These are phyloP conservation scores for Hylomyscus alleni DNA, from an alignment of 2,797 vertebrate genomes.

Conservation along the genomic window DNA sequence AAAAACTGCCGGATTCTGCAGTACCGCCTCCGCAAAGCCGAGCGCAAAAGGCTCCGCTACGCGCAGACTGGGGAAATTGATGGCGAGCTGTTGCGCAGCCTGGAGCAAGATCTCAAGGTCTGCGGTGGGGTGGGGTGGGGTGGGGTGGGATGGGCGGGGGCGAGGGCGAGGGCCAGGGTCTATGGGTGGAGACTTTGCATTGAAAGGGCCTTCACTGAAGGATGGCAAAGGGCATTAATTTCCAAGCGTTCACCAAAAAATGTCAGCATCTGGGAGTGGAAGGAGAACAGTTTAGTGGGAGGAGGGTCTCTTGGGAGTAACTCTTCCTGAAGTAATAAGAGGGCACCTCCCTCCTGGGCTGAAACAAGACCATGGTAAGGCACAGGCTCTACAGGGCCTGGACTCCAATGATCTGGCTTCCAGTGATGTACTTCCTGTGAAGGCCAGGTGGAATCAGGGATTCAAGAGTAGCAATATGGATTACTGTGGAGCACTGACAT, in stretches of 20 bases:
- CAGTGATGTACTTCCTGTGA: background rate
- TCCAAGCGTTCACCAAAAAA: background rate
- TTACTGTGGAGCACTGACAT: background rate
- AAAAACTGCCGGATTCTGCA: slow-evolving; percentile 99
- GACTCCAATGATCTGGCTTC: background rate
- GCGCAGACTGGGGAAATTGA: slow-evolving; percentile 97
- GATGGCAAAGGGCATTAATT: background rate
- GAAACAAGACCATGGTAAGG: slow-evolving; percentile 36
- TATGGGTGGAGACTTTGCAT: background rate
- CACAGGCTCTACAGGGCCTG: background rate
- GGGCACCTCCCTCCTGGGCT: background rate
- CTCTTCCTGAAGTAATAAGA: background rate
- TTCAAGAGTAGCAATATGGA: background rate
- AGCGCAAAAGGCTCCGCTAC: slow-evolving; percentile 96
- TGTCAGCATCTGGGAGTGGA: background rate
- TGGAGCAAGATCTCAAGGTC: slow-evolving; percentile 99
- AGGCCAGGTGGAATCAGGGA: background rate
- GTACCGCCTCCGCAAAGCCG: slow-evolving; percentile 98
- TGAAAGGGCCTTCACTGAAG: background rate
- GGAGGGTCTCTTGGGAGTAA: background rate
- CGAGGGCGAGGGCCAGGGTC: background rate
- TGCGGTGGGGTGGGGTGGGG: background rate
- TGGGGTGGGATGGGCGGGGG: no score
- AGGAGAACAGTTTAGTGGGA: background rate
- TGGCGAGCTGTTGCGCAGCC: slow-evolving; percentile 95